Evolutionary conservation across 2,113 vertebrate genomes (phyloP).

Genomic region (Crotalus helleri): DNA sequence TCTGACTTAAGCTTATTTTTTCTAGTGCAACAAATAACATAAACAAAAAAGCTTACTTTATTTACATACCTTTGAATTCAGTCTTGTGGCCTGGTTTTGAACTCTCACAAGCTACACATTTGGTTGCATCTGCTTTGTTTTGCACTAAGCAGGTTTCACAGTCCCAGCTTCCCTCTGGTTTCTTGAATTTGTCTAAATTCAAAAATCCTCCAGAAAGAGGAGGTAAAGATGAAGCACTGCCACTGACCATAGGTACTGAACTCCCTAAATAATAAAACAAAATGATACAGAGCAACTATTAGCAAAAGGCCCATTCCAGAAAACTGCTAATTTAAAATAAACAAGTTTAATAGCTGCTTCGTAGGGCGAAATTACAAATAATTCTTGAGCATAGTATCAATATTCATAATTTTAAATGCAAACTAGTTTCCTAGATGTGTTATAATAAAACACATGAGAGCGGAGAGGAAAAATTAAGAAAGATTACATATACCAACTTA

Average conservation of each 20-base stretch:
- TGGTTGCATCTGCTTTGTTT: slow-evolving; percentile 69
- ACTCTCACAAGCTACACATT: slow-evolving; percentile 67
- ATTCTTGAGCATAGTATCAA: not conserved
- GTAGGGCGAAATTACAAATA: not conserved
- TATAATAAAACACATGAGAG: not conserved
- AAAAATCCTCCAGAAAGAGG: slow-evolving; percentile 63
- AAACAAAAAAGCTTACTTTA: not conserved
- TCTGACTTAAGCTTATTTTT: not conserved
- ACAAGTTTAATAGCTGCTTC: not conserved
- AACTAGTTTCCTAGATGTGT: not conserved
- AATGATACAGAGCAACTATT: not conserved
- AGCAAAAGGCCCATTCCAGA: not conserved
- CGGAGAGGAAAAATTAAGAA: not conserved
- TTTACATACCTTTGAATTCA: slow-evolving; percentile 82
- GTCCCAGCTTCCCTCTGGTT: slow-evolving; percentile 75
- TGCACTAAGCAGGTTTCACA: slow-evolving; percentile 70
- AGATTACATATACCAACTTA: not conserved
- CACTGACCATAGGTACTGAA: slow-evolving; percentile 64
- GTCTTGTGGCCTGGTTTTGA: slow-evolving; percentile 74
- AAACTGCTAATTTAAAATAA: not conserved
- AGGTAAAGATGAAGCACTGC: slow-evolving; percentile 53
- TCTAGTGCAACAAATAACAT: not conserved
- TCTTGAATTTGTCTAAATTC: slow-evolving; percentile 78
- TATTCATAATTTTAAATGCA: not conserved
- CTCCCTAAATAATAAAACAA: slow-evolving; percentile 54